These are phyloP conservation scores for Drosophila erecta DNA, from an alignment of 1,140 invertebrate genomes.

Conservation along the genomic window DNA sequence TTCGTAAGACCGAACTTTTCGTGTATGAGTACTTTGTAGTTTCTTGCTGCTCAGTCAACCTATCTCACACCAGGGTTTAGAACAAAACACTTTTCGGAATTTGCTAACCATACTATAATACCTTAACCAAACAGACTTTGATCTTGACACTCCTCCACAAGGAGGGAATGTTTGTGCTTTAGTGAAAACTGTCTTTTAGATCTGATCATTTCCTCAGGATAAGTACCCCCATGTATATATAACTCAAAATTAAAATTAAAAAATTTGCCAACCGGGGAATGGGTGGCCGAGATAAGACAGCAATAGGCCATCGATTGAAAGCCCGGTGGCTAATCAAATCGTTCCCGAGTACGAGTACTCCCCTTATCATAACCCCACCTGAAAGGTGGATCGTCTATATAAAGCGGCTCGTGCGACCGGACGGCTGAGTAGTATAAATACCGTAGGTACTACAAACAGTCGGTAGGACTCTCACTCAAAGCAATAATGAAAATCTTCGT, in stretches of 20 bases:
- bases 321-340: conserved; percentile 31
- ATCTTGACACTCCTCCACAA: not conserved
- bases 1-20: not conserved
- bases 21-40: no score
- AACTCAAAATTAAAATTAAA: conserved; percentile 49
- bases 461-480: conserved; percentile 63
- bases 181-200: conserved; percentile 13
- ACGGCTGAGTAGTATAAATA: conserved; percentile 73
- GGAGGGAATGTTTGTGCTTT: conserved; percentile 15
- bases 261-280: conserved; percentile 22
- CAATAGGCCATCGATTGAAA: conserved; percentile 30
- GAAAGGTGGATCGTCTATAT: conserved; percentile 62
- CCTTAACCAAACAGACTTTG: conserved; percentile 2
- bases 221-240: conserved; percentile 30
- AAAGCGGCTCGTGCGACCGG: conserved; percentile 39
- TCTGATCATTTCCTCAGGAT: conserved; percentile 32
- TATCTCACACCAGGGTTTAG: not conserved
- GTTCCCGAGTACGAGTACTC: conserved; percentile 19
- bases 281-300: conserved; percentile 40
- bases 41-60: not conserved
- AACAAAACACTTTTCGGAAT: not conserved
- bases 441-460: conserved; percentile 63
- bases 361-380: conserved; percentile 49
- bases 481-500: conserved; percentile 55
- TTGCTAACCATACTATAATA: not conserved